Percentiles rank a stretch among this genome's conserved stretches.
Conservation (phyloP, 2,888 invertebrate genomes). For the Cosmorhoe ocellata region DNA sequence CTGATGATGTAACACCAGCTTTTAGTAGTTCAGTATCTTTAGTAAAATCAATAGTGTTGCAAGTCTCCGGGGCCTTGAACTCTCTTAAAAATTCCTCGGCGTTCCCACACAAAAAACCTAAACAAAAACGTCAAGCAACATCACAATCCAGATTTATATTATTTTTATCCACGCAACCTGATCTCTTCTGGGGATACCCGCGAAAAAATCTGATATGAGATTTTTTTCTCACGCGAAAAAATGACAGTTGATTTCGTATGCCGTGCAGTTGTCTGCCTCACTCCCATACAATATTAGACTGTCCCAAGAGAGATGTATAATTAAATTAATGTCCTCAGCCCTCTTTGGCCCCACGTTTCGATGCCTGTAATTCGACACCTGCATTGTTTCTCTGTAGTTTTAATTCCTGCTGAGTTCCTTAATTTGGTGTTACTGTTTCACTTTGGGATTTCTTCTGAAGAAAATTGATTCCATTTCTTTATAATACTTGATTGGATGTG, state of each 20-base stretch:
- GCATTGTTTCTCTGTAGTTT: slow-evolving; percentile 67
- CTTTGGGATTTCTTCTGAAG: slow-evolving; percentile 11
- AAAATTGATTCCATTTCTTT: neutral
- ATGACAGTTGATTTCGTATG: slow-evolving; percentile 75
- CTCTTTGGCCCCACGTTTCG: slow-evolving; percentile 66
- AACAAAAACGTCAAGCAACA: slow-evolving; percentile 38
- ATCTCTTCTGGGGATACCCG: slow-evolving; percentile 70
- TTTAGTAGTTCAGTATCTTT: no score
- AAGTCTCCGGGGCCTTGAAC: slow-evolving; percentile 3
- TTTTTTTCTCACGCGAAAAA: slow-evolving; percentile 81
- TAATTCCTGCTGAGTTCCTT: slow-evolving; percentile 47
- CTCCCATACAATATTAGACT: slow-evolving; percentile 76
- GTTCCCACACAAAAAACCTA: slow-evolving; percentile 32
- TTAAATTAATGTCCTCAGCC: slow-evolving; percentile 80
- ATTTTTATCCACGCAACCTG: slow-evolving; percentile 66
- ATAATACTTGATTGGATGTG: no score
- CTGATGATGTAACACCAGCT: no score
- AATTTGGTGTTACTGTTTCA: slow-evolving; percentile 32
- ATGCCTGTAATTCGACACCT: slow-evolving; percentile 77
- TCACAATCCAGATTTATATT: slow-evolving; percentile 66
- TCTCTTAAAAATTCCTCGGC: slow-evolving; percentile 29
- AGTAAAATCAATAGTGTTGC: neutral
- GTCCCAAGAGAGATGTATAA: slow-evolving; percentile 73
- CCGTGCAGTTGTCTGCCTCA: slow-evolving; percentile 56
- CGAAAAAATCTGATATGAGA: slow-evolving; percentile 73